Evolutionary conservation across 2,888 invertebrate species (phyloP), one percentile per base, ranked within the genome.

Genomic region (Nomada flava): DNA sequence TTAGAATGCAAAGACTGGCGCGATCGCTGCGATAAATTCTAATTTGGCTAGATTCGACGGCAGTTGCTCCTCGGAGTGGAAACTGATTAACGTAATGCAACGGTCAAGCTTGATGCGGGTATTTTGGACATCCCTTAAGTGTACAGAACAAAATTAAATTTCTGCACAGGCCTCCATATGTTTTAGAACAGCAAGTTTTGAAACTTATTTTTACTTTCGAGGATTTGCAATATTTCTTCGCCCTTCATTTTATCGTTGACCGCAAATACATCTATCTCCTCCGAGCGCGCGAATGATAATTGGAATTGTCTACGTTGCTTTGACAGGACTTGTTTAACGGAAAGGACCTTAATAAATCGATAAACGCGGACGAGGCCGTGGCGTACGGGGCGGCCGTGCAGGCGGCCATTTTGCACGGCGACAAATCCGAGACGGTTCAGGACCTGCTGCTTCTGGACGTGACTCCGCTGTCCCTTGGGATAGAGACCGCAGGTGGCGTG

Each of bases 281-380:
- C 36, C 36, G 36, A 36, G 36, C 36, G 36, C 0, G 1, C 36
- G 36, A 36, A 7, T 0, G 36, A 36, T 36, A 36, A 36, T 36
- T 7, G 23, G 29, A n/a, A 1, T 2, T 2, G 36, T 18, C 20
- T 42, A 1, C 18, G 0, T 1, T 65, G 47, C 9, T 18, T 10
- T 44, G 1, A 11, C 86, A 96, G 95, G 97, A 97, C 84, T 97
- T 96, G 94, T 97, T 97, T 92, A 95, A 95, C 77, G 97, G 97
- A 1, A 98, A 98, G 95, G 98, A 98, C 94, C 95, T 98, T 85
- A 98, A 98, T 96, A 98, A 98, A 94, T 97, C 97, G 69, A 98
- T 98, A 95, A 98, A 98, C 94, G 98, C 98, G 52, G 98, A 98
- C 94, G 98, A 98, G 94, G 98, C 98, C 90, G 98, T 98, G 42